Base-by-base conservation (phyloP, 2,888 invertebrate species). In the Scaptomyza caliginosa region DNA sequence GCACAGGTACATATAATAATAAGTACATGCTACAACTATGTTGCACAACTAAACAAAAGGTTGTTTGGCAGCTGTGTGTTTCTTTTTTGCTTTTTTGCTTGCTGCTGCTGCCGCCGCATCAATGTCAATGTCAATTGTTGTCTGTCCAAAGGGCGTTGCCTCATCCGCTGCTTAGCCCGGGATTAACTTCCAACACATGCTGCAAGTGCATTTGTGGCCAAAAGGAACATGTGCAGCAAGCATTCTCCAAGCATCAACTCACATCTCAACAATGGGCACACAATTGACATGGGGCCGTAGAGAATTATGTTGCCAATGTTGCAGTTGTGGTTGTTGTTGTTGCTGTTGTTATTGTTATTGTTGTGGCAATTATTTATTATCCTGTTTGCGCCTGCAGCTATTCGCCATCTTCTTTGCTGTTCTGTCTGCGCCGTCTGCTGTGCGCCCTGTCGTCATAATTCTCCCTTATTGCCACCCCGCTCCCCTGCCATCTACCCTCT, bases 311-410 rank as follows among this genome's bases (percentile, higher is more conserved):
- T 81, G 79, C 71, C 81, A 75, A 46, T 59, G 65, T 36, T 62
- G 52, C 51, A 56, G 7, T 26, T 26, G 32, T 7, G 19, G 21
- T 11, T 39, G 42, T 4, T 26, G 28, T 19, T 26, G 32, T 7
- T 39, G 21, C 11, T 39, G 42, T 4, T 26, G 28, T 19, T n/a
- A 11, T 34, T 34, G 34, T 42, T 43, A n/a, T 28, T 43, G 66
- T 55, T 56, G 65, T 60, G 69, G 82, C 83, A 86, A 83, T 83
- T 83, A 83, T 83, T 83, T 86, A 86, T 83, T 75, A 86, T 77
- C 80, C 81, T 78, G 75, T 68, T 65, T 72, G 70, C 70, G 80
- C 70, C 80, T 57, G 70, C 62, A 74, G 76, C 77, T 59, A 77
- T 76, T 66, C 72, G 72, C 72, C 72, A 74, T 76, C 72, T 72